Evolutionary conservation across 2,888 invertebrate genomes (phyloP).

Genomic region (Philonicus albiceps): DNA sequence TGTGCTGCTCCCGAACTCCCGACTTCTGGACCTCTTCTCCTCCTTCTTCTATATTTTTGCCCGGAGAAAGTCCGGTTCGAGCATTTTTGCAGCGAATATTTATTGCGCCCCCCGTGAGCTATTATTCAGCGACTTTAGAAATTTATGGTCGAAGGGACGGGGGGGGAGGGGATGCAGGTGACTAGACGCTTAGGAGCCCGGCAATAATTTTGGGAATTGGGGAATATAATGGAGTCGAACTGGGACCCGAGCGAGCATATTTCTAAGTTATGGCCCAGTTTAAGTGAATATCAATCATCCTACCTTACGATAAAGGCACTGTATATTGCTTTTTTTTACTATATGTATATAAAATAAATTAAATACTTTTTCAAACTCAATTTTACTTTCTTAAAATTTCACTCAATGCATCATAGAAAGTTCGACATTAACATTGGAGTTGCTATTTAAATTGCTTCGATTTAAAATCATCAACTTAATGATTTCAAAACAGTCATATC

Average conservation of each 20-base stretch:
- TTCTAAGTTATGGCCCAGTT: not conserved
- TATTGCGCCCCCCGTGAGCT: constrained; percentile 38
- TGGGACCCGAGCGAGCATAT: not conserved
- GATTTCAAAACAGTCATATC: too few species aligned
- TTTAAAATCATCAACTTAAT: too few species aligned
- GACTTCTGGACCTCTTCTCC: not conserved
- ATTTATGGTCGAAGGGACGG: constrained; percentile 9
- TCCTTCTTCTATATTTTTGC: not conserved
- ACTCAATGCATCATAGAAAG: too few species aligned
- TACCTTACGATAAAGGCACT: not conserved
- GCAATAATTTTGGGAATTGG: constrained; percentile 7
- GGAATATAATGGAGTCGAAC: constrained; percentile 18
- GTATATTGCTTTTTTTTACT: too few species aligned
- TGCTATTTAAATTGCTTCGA: too few species aligned
- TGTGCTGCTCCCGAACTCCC: not conserved
- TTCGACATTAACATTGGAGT: too few species aligned
- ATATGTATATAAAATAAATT: too few species aligned
- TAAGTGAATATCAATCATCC: constrained; percentile 13
- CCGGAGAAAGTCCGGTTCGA: constrained; percentile 21
- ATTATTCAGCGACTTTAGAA: constrained; percentile 38
- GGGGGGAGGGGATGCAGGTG: not conserved
- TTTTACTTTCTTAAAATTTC: too few species aligned
- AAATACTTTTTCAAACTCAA: too few species aligned
- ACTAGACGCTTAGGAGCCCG: not conserved
- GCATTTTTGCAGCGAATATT: constrained; percentile 14